These are phyloP conservation scores for Monopis laevigella DNA, from an alignment of 2,888 invertebrate genomes.

Conservation along the genomic window DNA sequence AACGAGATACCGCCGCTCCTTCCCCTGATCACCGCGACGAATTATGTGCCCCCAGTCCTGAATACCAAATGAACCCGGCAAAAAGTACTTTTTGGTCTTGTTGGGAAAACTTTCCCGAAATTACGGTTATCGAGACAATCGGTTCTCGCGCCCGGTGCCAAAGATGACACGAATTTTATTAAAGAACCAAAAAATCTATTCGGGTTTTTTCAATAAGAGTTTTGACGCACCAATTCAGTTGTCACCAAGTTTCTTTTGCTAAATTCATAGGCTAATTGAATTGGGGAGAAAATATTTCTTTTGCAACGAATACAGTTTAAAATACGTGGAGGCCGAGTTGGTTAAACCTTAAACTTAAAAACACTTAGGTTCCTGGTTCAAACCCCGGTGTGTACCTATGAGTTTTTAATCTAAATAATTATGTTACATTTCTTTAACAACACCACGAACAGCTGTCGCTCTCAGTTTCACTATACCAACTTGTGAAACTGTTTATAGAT, in stretches of 20 bases:
- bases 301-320: no score
- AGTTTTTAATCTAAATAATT: no score
- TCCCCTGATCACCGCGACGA: slow-evolving; percentile 47
- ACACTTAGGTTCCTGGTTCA: no score
- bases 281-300: no score
- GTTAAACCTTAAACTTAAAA: no score
- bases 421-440: no score
- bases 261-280: slow-evolving; percentile 1
- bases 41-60: slow-evolving; percentile 48
- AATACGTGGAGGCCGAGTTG: no score
- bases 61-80: slow-evolving; percentile 45
- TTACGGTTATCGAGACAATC: slow-evolving; percentile 47
- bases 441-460: no score
- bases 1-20: slow-evolving; percentile 41
- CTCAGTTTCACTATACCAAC: no score
- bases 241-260: neutral
- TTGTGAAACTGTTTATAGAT: no score
- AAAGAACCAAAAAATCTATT: slow-evolving; percentile 28
- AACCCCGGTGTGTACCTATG: no score
- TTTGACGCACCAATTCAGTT: neutral
- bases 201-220: slow-evolving; percentile 29
- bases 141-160: slow-evolving; percentile 25
- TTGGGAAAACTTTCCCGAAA: slow-evolving; percentile 40
- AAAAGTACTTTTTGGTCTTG: slow-evolving; percentile 35
- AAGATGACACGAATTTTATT: slow-evolving; percentile 28